Conservation (phyloP, 1,140 invertebrate genomes). For the Bombus balteatus region DNA sequence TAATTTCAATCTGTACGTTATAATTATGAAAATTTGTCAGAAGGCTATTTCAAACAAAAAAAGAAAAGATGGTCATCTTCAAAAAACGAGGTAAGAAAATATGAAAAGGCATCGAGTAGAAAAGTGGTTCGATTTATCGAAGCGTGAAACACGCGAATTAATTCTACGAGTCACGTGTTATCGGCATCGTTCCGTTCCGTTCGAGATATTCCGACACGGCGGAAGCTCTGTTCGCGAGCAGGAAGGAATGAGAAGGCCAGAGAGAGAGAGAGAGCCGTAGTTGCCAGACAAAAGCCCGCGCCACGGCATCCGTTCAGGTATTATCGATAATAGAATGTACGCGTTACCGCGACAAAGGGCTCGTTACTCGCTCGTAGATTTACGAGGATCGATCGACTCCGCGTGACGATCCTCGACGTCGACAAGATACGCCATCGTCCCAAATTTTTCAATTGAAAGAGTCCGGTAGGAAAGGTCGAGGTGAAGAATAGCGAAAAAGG, state of each 20-base stretch:
- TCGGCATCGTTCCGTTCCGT: not conserved
- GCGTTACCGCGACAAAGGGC: constrained; percentile 5
- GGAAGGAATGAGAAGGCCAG: constrained; percentile 20
- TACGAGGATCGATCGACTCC: constrained; percentile 9
- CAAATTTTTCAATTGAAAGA: not conserved
- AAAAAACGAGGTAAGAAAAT: not conserved
- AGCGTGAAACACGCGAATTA: not conserved
- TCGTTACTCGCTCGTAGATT: constrained; percentile 16
- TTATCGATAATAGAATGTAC: constrained; percentile 42
- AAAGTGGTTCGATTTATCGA: not conserved
- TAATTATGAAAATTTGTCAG: not conserved
- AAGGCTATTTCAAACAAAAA: not conserved
- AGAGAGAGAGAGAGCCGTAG: not conserved
- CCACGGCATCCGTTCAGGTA: constrained; percentile 17
- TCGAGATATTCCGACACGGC: no score
- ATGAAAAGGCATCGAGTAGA: not conserved
- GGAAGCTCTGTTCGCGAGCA: not conserved
- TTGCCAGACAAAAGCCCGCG: constrained; percentile 6
- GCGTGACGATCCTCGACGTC: not conserved
- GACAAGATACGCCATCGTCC: no score
- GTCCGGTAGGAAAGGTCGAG: no score
- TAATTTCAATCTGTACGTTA: not conserved
- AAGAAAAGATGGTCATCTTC: not conserved
- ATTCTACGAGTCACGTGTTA: not conserved
- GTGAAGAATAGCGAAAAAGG: not conserved